Conservation (phyloP, 2,888 invertebrate genomes). For the Pharmacophagus antenor region DNA sequence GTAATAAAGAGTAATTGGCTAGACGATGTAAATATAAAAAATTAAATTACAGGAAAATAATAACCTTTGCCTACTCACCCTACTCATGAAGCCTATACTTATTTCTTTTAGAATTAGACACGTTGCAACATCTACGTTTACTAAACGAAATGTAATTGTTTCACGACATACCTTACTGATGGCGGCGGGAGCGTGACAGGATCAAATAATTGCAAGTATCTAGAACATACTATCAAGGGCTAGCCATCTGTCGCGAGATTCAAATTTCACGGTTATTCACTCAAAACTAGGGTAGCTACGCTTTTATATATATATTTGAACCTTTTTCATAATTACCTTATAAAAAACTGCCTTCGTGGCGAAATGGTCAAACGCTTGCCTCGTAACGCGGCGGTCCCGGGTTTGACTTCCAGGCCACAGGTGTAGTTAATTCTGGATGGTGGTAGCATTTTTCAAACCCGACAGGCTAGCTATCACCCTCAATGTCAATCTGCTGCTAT, state of each 20-base stretch:
- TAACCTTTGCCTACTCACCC: neutral
- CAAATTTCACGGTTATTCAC: conserved; percentile 66
- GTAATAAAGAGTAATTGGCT: too few species aligned
- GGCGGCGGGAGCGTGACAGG: conserved; percentile 25
- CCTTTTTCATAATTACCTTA: neutral
- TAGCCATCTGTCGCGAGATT: conserved; percentile 59
- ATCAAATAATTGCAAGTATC: conserved; percentile 27
- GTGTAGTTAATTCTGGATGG: too few species aligned
- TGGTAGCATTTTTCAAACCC: too few species aligned
- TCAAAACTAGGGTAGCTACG: conserved; percentile 32
- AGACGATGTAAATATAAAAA: neutral
- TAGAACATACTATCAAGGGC: conserved; percentile 36
- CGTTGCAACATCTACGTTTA: conserved; percentile 1
- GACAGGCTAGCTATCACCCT: too few species aligned
- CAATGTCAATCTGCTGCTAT: too few species aligned
- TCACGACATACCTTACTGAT: conserved; percentile 19
- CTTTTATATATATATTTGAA: neutral
- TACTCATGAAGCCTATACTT: neutral
- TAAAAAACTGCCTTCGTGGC: too few species aligned
- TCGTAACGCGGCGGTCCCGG: too few species aligned
- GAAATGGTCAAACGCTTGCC: too few species aligned
- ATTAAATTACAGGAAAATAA: neutral
- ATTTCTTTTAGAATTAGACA: conserved; percentile 18
- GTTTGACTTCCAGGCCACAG: too few species aligned
- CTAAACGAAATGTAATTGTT: conserved; percentile 26